phyloP scores from a whole-genome alignment of 2,113 vertebrate species.

The Uropsilus gracilis region DNA sequence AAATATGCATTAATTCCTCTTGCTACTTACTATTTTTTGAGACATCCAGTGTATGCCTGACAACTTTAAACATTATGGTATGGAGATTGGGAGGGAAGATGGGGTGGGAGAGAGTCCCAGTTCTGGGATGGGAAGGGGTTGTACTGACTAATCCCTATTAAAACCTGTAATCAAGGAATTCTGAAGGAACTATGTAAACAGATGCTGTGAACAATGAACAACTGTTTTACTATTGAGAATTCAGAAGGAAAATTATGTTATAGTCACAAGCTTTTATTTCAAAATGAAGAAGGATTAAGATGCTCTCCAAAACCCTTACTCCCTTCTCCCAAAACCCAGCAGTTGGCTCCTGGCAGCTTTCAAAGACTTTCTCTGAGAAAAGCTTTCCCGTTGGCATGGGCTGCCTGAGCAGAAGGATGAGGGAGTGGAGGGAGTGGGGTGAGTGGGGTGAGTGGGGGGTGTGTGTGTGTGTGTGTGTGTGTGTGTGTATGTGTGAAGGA shows the following conservation, averaged over 20 bases:
- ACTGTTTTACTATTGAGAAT: conserved; percentile 48
- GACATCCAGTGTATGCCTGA: background rate
- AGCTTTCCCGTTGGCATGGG: background rate
- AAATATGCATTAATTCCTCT: conserved; percentile 43
- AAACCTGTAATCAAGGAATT: conserved; percentile 75
- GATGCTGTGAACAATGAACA: conserved; percentile 59
- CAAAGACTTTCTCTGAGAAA: conserved; percentile 10
- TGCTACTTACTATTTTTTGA: background rate
- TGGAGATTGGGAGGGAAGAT: background rate
- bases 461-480: background rate
- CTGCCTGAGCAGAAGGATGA: background rate
- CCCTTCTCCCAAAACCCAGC: conserved; percentile 30
- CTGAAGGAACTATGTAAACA: conserved; percentile 59
- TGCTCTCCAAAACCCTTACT: conserved; percentile 20
- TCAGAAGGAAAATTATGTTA: conserved; percentile 60
- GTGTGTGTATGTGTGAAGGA: background rate
- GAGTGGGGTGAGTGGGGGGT: background rate
- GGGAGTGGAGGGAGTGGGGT: background rate
- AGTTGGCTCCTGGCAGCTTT: conserved; percentile 20
- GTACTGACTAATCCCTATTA: conserved; percentile 60
- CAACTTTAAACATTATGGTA: conserved; percentile 59
- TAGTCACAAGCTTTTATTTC: conserved; percentile 51
- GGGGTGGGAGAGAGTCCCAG: background rate
- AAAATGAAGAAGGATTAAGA: conserved; percentile 59
- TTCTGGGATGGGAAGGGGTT: conserved; percentile 53